These are phyloP conservation scores for Rynchops niger DNA, from an alignment of 2,113 vertebrate species.

Conservation along the genomic window DNA sequence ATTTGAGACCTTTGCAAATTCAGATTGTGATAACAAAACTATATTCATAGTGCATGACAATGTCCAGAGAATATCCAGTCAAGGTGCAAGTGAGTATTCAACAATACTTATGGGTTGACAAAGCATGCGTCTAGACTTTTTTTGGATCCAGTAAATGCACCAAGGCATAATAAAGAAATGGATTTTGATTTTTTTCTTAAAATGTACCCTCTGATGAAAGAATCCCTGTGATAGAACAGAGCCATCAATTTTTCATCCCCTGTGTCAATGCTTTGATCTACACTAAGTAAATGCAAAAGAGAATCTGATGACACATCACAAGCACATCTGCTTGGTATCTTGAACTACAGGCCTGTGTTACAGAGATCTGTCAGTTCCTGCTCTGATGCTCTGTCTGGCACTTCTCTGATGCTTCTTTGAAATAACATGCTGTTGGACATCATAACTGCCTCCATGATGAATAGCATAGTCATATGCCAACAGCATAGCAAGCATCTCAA, in stretches of 20 bases:
- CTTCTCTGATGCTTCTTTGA: background rate
- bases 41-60: background rate
- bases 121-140: background rate
- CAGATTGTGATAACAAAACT: background rate
- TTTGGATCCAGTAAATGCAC: conserved; percentile 3
- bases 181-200: background rate
- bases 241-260: conserved; percentile 32
- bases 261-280: conserved; percentile 63
- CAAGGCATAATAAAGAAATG: conserved; percentile 29
- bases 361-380: conserved; percentile 8
- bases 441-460: background rate
- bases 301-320: conserved; percentile 56
- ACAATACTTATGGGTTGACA: background rate
- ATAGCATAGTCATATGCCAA: background rate
- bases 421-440: background rate
- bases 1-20: background rate
- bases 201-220: conserved; percentile 44
- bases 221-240: background rate
- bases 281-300: conserved; percentile 48
- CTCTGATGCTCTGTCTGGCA: background rate
- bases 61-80: background rate
- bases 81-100: background rate
- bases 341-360: conserved; percentile 18
- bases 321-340: conserved; percentile 39
- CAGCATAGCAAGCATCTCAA: background rate